Conservation (phyloP, 2,888 invertebrate genomes). For the Andrena chrysosceles region DNA sequence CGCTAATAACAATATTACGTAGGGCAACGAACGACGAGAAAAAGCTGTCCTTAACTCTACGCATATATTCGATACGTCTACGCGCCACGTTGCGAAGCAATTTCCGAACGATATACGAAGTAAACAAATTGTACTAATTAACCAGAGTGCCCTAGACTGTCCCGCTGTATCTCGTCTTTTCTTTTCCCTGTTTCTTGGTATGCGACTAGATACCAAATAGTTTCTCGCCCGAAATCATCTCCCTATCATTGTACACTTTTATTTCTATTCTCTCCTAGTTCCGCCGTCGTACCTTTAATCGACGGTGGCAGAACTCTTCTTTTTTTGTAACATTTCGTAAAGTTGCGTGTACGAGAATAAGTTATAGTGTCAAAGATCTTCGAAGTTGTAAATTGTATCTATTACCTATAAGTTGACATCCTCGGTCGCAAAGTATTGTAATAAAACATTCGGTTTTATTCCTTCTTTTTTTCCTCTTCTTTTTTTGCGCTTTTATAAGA, state of each 20-base stretch:
- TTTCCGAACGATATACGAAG: conserved; percentile 65
- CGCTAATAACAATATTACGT: conserved; percentile 52
- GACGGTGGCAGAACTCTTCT: conserved; percentile 63
- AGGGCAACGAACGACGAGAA: conserved; percentile 48
- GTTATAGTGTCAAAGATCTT: conserved; percentile 68
- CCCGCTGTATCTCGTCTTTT: conserved; percentile 47
- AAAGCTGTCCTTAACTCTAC: conserved; percentile 54
- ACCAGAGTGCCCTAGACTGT: conserved; percentile 74
- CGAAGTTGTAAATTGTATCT: conserved; percentile 83
- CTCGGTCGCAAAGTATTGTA: conserved; percentile 74
- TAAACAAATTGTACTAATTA: conserved; percentile 68
- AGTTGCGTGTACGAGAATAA: conserved; percentile 73
- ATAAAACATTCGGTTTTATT: conserved; percentile 81
- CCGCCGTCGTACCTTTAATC: conserved; percentile 73
- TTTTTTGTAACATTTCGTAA: conserved; percentile 65
- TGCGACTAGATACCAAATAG: conserved; percentile 52
- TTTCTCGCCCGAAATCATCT: conserved; percentile 46
- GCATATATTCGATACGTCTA: conserved; percentile 56
- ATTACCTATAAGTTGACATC: conserved; percentile 80
- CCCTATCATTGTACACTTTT: conserved; percentile 53
- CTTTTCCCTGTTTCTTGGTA: conserved; percentile 36
- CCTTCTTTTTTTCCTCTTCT: conserved; percentile 33
- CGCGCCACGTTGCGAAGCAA: conserved; percentile 61
- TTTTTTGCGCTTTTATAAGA: conserved; percentile 80
- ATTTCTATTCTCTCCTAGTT: conserved; percentile 55